Percentiles rank a stretch among this genome's conserved stretches.
Evolutionary conservation across 1,140 invertebrate genomes (phyloP).

Genomic region (Dermatophagoides farinae): DNA sequence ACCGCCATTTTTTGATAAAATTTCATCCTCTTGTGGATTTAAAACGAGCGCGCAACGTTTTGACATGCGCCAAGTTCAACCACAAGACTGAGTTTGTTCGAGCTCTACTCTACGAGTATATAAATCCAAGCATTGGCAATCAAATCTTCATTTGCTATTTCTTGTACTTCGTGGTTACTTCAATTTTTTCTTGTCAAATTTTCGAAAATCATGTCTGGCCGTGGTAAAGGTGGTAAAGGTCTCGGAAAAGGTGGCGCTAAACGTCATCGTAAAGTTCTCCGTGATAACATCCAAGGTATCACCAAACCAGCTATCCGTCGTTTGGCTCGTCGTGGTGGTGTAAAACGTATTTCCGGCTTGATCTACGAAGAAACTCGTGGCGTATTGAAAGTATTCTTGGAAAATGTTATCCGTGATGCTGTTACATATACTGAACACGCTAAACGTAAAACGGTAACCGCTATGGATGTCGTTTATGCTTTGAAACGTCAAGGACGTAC

Average conservation of each 20-base stretch:
- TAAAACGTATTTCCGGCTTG: slow-evolving; percentile 48
- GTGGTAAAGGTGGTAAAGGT: slow-evolving; percentile 28
- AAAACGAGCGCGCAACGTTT: no score
- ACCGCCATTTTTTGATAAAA: no score
- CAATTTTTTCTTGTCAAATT: no score
- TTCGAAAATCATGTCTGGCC: slow-evolving; percentile 25
- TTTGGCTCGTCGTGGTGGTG: slow-evolving; percentile 47
- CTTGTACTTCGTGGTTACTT: no score
- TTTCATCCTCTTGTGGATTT: no score
- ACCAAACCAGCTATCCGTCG: slow-evolving; percentile 42
- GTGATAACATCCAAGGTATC: slow-evolving; percentile 54
- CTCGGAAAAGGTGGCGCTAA: slow-evolving; percentile 28
- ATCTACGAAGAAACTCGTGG: slow-evolving; percentile 48
- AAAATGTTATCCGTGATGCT: slow-evolving; percentile 58
- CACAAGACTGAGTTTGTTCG: no score
- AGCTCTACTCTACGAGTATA: no score
- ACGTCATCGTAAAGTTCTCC: slow-evolving; percentile 30
- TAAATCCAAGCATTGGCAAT: no score
- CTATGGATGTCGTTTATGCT: slow-evolving; percentile 69
- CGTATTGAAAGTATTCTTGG: slow-evolving; percentile 52
- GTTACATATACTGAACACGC: slow-evolving; percentile 60
- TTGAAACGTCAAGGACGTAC: slow-evolving; percentile 55
- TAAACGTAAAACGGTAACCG: slow-evolving; percentile 57
- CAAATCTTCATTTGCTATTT: not conserved
- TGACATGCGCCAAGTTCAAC: no score